A percentile compares a stretch with the other conserved stretches of the same genome.
These are phyloP conservation scores for Daphoenositta chrysoptera DNA, from an alignment of 2,113 vertebrate genomes.

Conservation along the genomic window DNA sequence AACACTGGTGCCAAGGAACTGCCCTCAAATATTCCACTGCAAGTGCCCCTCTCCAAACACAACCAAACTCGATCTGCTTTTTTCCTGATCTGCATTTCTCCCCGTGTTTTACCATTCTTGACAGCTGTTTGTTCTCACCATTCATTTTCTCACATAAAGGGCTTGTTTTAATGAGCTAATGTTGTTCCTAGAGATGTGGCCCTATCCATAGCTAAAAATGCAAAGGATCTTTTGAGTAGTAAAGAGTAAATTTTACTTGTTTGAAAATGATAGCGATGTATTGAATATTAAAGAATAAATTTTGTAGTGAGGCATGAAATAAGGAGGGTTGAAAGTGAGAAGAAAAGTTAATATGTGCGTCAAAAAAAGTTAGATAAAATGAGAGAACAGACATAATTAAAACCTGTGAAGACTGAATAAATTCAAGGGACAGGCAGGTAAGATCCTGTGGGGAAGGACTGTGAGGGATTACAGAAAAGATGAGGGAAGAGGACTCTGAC, in stretches of 20 bases:
- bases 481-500: neutral
- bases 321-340: neutral
- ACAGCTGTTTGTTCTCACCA: neutral
- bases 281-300: neutral
- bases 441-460: neutral
- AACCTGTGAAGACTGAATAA: neutral
- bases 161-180: neutral
- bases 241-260: neutral
- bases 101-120: neutral
- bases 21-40: neutral
- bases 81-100: neutral
- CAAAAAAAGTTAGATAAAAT: neutral
- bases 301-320: neutral
- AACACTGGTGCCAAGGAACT: neutral
- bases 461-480: neutral
- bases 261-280: neutral
- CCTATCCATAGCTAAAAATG: neutral
- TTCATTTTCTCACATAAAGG: neutral
- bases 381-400: neutral
- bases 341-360: neutral
- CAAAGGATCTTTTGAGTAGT: neutral
- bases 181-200: neutral
- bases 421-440: neutral
- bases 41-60: neutral
- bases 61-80: neutral